Evolutionary conservation across 1,140 invertebrate species (phyloP).

Genomic region (Teleogryllus occipitalis): DNA sequence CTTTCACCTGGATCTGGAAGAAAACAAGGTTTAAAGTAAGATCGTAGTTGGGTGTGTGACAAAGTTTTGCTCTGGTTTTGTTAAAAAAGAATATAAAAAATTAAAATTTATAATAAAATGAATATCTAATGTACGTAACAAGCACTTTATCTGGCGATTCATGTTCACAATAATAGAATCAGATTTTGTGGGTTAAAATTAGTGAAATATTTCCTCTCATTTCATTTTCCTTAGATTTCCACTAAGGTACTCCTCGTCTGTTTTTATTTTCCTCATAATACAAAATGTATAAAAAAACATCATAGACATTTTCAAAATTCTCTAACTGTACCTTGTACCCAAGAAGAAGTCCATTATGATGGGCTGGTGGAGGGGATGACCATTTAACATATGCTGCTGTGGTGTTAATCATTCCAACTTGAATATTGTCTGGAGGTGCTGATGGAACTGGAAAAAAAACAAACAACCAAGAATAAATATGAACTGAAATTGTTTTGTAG

Average conservation of each 20-base stretch:
- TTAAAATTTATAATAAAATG: conserved; percentile 3
- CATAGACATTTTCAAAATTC: not conserved
- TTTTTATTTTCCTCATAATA: no score
- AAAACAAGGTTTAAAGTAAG: not conserved
- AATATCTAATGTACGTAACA: no score
- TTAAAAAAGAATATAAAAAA: not conserved
- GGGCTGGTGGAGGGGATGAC: conserved; percentile 65
- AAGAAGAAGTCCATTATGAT: conserved; percentile 71
- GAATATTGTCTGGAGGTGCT: conserved; percentile 71
- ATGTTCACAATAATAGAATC: no score
- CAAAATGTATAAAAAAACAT: no score
- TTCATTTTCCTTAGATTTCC: no score
- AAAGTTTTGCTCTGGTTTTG: not conserved
- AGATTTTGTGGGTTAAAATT: no score
- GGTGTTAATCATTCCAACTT: conserved; percentile 73
- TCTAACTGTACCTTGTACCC: conserved; percentile 62
- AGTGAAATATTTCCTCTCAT: no score
- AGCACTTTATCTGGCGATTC: no score
- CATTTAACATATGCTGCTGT: conserved; percentile 70
- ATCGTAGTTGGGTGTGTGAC: not conserved
- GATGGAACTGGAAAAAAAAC: conserved; percentile 51
- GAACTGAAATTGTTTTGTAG: not conserved
- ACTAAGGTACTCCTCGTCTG: no score
- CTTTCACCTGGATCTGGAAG: conserved; percentile 55
- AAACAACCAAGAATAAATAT: not conserved